Percentiles rank a stretch among this genome's conserved stretches.
phyloP scores from a whole-genome alignment of 2,888 invertebrate species.

The Nomada ferruginata region DNA sequence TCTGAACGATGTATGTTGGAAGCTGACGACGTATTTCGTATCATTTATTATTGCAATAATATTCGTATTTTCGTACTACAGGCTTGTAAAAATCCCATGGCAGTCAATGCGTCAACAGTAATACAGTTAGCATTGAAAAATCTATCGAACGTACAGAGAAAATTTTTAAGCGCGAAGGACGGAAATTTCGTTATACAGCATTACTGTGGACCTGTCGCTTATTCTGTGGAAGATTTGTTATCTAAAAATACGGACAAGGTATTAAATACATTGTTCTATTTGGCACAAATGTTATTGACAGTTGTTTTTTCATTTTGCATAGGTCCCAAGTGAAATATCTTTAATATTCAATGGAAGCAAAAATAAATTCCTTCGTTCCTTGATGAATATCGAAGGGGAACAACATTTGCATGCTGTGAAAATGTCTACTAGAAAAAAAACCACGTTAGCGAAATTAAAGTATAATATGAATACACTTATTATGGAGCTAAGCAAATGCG shows the following conservation, averaged over 20 bases:
- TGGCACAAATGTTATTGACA: background rate
- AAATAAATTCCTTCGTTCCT: constrained; percentile 74
- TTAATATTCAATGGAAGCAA: constrained; percentile 69
- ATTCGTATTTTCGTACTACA: constrained; percentile 43
- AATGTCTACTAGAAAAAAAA: constrained; percentile 69
- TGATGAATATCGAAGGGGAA: constrained; percentile 61
- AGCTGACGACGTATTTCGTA: too few relatives aligned
- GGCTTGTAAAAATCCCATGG: constrained; percentile 70
- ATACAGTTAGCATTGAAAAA: constrained; percentile 23
- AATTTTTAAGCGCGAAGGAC: constrained; percentile 46
- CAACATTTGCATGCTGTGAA: constrained; percentile 45
- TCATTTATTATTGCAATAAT: background rate
- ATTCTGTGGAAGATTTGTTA: constrained; percentile 79
- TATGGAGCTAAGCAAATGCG: constrained; percentile 79
- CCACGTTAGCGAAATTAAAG: constrained; percentile 80
- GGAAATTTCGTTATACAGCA: constrained; percentile 81
- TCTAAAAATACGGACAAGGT: constrained; percentile 84
- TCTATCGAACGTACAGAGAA: constrained; percentile 1
- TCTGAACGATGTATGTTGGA: constrained; percentile 78
- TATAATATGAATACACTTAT: constrained; percentile 81
- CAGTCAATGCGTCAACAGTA: constrained; percentile 19
- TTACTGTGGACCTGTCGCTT: constrained; percentile 81
- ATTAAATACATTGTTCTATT: constrained; percentile 15
- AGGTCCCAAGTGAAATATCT: constrained; percentile 75
- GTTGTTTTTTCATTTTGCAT: background rate